These are phyloP conservation scores for Eristalis tenax DNA, from an alignment of 2,888 invertebrate genomes.

Conservation along the genomic window DNA sequence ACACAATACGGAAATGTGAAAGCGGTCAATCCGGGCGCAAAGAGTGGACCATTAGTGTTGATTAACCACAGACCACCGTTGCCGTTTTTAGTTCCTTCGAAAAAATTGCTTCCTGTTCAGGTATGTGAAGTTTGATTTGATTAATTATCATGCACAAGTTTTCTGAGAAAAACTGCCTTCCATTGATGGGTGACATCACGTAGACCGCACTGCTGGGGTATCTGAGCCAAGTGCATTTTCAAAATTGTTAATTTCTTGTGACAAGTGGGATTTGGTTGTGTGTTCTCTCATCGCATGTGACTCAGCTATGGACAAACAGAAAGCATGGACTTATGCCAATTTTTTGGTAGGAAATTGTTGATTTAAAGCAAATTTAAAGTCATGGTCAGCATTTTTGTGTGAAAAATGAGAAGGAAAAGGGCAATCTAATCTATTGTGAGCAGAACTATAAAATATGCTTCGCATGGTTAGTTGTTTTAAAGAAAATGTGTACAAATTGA, in stretches of 20 bases:
- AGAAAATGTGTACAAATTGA: too few species aligned
- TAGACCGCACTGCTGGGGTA: not conserved
- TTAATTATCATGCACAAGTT: not conserved
- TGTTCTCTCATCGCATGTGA: too few species aligned
- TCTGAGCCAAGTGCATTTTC: not conserved
- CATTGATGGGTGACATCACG: not conserved
- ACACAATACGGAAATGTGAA: slow-evolving; percentile 52
- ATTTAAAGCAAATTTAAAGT: too few species aligned
- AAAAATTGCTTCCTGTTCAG: slow-evolving; percentile 39
- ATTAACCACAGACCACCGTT: slow-evolving; percentile 56
- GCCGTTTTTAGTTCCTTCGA: slow-evolving; percentile 46
- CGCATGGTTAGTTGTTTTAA: too few species aligned
- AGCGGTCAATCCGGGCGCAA: slow-evolving; percentile 50
- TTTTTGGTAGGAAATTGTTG: too few species aligned
- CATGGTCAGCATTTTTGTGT: too few species aligned
- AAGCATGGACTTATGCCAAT: too few species aligned
- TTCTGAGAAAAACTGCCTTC: not conserved
- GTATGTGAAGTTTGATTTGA: slow-evolving; percentile 10
- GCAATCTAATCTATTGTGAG: too few species aligned
- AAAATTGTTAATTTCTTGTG: not conserved
- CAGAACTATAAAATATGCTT: too few species aligned
- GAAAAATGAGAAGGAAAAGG: too few species aligned
- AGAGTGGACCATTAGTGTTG: slow-evolving; percentile 58
- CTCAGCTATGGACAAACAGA: too few species aligned
- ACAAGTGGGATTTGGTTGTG: too few species aligned